Base-by-base conservation (phyloP, 2,888 invertebrate genomes). In the Agriopis marginaria region DNA sequence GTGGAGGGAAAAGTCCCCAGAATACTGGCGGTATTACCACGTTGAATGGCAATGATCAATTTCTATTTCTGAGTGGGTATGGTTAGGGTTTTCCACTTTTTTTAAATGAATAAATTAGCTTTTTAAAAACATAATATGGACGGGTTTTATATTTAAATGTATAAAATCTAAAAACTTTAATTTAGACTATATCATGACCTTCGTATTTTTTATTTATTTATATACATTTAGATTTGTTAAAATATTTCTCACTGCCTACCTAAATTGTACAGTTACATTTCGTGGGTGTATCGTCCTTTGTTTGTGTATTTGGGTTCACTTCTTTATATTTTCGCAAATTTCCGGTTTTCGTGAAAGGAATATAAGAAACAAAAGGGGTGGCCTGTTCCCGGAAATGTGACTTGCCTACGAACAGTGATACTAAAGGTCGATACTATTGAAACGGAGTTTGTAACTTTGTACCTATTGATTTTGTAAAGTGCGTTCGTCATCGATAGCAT, bases 331-430 rank as follows among this genome's bases (percentile, higher is more conserved):
- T 71, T 70, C 51, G 55, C 55, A 66, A 75, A 75, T 75, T 72
- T 75, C 73, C 75, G 68, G 65, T 66, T 47, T 63, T 53, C 67
- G 72, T 72, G 70, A 71, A 75, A 63, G 54, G 68, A 72, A 75
- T 73, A 67, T 68, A 73, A 69, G 69, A 73, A 72, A 73, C 73
- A 75, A 71, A 67, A 58, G 71, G 65, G 66, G 70, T 58, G 5
- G 64, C 55, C 62, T 66, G 63, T 64, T 39, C 63, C 73, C 60
- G 66, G 68, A 73, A 68, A 70, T 73, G 68, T 70, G 64, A 68
- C 70, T 73, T 63, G 64, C 68, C 70, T 68, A 59, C 70, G 51
- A 66, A 73, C 68, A 70, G 47, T 68, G 66, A 68, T 66, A 63
- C 70, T 62, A 32, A 54, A 47, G 69, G 60, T 66, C 17, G 70